Evolutionary conservation across 2,113 vertebrate species (phyloP), one percentile per base, ranked within the genome.

Genomic region (Xenopus borealis): DNA sequence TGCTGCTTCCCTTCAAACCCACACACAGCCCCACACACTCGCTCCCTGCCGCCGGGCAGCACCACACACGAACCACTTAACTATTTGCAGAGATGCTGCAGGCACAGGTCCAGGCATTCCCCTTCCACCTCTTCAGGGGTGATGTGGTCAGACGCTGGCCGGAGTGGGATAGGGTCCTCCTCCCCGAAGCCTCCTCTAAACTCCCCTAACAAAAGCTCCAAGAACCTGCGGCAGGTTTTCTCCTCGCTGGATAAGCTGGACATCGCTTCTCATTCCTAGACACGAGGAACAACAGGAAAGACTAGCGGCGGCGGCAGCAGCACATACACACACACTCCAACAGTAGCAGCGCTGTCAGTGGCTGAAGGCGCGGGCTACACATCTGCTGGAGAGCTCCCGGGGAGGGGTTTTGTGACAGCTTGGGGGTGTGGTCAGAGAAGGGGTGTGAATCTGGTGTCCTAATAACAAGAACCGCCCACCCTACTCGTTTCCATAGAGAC

Each of bases 51-150:
- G 14, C 8, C 53, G 13, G 30, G 17, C 14, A 19, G 2, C n/a
- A 20, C 62, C n/a, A 52, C 44, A 50, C n/a, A 58, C 45, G 14
- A n/a, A 52, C 6, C 19, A 97, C 96, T 98, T 94, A 95, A 98
- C 96, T 98, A 98, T 95, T 98, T 98, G 92, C 95, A 98, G 91
- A 98, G 95, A 91, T 97, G 95, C 82, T 98, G 96, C 78, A 98
- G 92, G 85, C 96, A 98, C 88, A 98, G 89, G 89, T 98, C 96
- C 83, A 98, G 92, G 80, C 94, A 93, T 86, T 98, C 96, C 80
- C 96, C 96, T 79, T 98, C 96, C 89, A 96, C 93, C 85, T 98
- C 96, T 82, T 98, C 94, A 77, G 92, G 92, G 23, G 87, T 90
- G 90, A 97, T 86, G 86, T 93, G 88, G 86, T 98, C 96, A 81